phyloP scores from a whole-genome alignment of 2,113 vertebrate genomes.

The Rousettus leschenaultii region DNA sequence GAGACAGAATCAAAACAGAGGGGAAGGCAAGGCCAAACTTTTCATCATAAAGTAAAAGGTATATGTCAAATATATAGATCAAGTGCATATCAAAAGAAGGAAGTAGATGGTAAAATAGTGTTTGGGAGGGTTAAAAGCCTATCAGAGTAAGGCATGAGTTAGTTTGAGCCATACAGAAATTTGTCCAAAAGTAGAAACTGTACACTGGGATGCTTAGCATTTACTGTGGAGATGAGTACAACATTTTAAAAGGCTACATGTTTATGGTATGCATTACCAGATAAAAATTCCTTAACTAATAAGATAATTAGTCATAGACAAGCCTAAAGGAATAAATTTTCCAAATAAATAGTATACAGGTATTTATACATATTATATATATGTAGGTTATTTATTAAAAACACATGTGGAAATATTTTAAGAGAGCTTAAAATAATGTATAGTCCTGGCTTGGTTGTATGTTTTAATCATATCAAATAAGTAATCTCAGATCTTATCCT shows the following conservation, averaged over 20 bases:
- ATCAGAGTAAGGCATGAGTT: background rate
- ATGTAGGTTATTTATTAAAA: background rate
- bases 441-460: background rate
- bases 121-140: background rate
- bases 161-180: background rate
- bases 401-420: background rate
- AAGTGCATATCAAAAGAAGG: background rate
- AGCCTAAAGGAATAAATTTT: background rate
- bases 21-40: background rate
- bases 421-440: background rate
- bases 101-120: background rate
- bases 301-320: background rate
- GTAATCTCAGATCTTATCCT: background rate
- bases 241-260: background rate
- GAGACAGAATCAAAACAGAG: background rate
- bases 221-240: background rate
- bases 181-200: background rate
- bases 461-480: background rate
- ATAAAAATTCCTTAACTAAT: background rate
- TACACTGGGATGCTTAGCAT: background rate
- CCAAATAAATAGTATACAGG: background rate
- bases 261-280: background rate
- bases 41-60: background rate
- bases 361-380: background rate
- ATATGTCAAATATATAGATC: background rate